Percentiles rank a stretch among this genome's conserved stretches.
These are phyloP conservation scores for Lacerta viridis DNA, from an alignment of 2,797 vertebrate genomes.

Conservation along the genomic window DNA sequence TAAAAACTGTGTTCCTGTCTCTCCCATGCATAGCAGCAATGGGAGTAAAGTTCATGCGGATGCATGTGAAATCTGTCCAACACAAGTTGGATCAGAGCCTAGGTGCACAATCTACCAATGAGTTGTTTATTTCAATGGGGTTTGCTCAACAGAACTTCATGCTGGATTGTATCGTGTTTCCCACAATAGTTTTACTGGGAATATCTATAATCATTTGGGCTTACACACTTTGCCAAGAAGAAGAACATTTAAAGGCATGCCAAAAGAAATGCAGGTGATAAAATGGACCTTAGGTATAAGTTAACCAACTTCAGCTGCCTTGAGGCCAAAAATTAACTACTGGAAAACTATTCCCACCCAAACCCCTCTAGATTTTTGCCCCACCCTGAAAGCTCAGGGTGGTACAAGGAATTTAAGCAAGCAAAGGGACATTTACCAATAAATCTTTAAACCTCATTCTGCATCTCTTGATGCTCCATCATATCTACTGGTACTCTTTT, in stretches of 20 bases:
- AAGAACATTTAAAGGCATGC: not conserved
- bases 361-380: not conserved
- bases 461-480: not conserved
- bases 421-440: not conserved
- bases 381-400: not conserved
- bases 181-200: not conserved
- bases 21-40: not conserved
- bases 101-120: not conserved
- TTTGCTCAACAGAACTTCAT: not conserved
- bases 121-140: not conserved
- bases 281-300: not conserved
- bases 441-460: not conserved
- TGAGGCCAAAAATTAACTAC: not conserved
- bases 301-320: not conserved
- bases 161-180: not conserved
- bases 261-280: conserved; percentile 7
- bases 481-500: not conserved
- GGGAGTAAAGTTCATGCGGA: not conserved
- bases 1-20: not conserved
- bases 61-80: not conserved
- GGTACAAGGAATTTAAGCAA: not conserved
- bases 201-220: not conserved
- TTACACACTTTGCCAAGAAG: not conserved
- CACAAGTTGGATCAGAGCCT: not conserved
- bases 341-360: not conserved